Conservation (phyloP, 2,888 invertebrate genomes). For the Eupsilia transversa region DNA sequence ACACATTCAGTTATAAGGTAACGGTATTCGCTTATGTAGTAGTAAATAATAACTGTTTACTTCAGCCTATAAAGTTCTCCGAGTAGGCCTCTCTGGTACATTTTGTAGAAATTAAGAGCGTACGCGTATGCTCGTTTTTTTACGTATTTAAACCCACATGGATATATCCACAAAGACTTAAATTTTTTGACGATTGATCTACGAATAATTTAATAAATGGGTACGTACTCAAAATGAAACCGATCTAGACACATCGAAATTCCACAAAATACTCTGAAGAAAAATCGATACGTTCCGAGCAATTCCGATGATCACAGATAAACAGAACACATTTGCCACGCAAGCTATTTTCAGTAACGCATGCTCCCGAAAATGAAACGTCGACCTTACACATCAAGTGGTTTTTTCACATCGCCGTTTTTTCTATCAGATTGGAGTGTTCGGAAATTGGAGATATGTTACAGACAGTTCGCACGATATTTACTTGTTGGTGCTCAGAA, state of each 20-base stretch:
- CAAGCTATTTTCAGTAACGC: constrained; percentile 50
- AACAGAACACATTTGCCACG: constrained; percentile 54
- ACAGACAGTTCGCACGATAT: constrained; percentile 65
- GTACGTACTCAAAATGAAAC: background rate
- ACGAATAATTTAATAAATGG: background rate
- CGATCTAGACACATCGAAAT: background rate
- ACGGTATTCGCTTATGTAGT: constrained; percentile 37
- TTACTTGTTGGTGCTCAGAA: constrained; percentile 62
- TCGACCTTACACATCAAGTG: constrained; percentile 62
- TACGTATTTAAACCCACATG: background rate
- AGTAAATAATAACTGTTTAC: constrained; percentile 50
- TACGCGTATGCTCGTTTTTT: constrained; percentile 23
- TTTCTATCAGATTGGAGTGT: constrained; percentile 70
- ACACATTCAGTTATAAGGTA: constrained; percentile 43
- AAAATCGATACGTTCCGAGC: constrained; percentile 14
- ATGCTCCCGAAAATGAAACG: constrained; percentile 57
- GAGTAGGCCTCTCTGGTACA: constrained; percentile 20
- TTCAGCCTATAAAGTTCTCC: constrained; percentile 46
- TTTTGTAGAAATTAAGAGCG: constrained; percentile 39
- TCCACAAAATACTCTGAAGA: background rate
- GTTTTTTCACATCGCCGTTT: constrained; percentile 66
- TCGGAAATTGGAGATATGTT: constrained; percentile 70
- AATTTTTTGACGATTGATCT: background rate
- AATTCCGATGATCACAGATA: constrained; percentile 38
- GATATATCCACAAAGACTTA: background rate